Conservation (phyloP, 2,888 invertebrate genomes). For the Thereva unica region DNA sequence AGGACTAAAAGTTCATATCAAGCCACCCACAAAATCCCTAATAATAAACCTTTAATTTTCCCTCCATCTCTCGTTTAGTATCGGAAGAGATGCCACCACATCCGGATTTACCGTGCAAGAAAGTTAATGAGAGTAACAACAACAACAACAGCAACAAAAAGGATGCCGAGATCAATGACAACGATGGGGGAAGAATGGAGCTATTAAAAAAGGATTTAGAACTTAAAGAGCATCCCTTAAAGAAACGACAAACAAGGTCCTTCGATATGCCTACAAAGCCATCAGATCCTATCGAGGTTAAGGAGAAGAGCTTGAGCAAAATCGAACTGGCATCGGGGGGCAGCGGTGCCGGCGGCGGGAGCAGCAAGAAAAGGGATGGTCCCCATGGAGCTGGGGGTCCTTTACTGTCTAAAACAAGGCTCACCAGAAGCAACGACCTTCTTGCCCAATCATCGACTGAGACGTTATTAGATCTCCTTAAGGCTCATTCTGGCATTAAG, state of each 20-base stretch:
- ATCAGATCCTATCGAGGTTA: neutral
- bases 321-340: neutral
- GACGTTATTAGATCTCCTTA: conserved; percentile 55
- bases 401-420: conserved; percentile 36
- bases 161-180: conserved; percentile 1
- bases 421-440: conserved; percentile 53
- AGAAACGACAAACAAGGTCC: conserved; percentile 42
- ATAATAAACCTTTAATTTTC: neutral
- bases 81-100: conserved; percentile 41
- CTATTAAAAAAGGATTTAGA: neutral
- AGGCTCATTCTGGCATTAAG: conserved; percentile 57
- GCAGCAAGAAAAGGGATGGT: neutral
- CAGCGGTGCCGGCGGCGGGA: neutral
- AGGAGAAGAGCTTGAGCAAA: neutral
- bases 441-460: conserved; percentile 56
- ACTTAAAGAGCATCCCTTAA: conserved; percentile 37
- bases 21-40: neutral
- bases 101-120: neutral
- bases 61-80: conserved; percentile 23
- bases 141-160: too few species aligned
- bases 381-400: neutral
- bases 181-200: neutral
- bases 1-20: neutral
- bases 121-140: neutral
- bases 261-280: conserved; percentile 38